These are phyloP conservation scores for Pocillopora grandis DNA, from an alignment of 92 coral and sea anemone species.

Conservation along the genomic window DNA sequence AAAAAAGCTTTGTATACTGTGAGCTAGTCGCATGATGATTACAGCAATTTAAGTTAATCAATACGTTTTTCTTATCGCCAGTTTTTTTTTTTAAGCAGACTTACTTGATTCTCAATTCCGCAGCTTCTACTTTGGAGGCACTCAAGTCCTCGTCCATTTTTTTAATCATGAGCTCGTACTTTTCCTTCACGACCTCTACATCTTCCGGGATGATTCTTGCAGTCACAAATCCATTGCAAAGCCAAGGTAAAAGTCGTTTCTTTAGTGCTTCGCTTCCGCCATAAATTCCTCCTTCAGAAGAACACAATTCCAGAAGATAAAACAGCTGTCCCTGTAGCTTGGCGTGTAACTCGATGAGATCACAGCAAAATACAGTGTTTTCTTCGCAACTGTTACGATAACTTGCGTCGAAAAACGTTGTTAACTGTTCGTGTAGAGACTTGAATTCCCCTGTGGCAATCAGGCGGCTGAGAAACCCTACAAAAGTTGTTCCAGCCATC, in stretches of 20 bases:
- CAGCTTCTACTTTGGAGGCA: conserved; percentile 60
- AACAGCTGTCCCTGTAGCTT: conserved; percentile 81
- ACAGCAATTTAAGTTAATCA: too few relatives aligned
- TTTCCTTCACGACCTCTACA: conserved; percentile 45
- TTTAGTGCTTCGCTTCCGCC: conserved; percentile 74
- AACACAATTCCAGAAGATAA: conserved; percentile 72
- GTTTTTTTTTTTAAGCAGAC: not conserved
- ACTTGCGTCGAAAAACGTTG: conserved; percentile 61
- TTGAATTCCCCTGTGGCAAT: conserved; percentile 65
- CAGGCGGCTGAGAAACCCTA: conserved; percentile 67
- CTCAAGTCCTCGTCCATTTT: conserved; percentile 74
- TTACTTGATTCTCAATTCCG: conserved; percentile 70
- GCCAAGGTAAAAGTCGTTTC: conserved; percentile 75
- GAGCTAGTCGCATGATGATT: too few relatives aligned
- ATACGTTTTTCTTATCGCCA: too few relatives aligned
- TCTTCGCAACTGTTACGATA: conserved; percentile 85
- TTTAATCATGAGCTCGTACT: conserved; percentile 58
- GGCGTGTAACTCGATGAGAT: conserved; percentile 69
- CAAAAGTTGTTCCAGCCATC: conserved; percentile 59
- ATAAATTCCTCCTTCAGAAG: conserved; percentile 71
- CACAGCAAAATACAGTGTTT: conserved; percentile 74
- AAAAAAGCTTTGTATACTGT: too few relatives aligned
- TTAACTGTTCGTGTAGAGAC: conserved; percentile 59
- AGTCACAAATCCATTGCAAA: conserved; percentile 50
- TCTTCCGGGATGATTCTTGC: conserved; percentile 54